Evolutionary conservation across 1,140 invertebrate species (phyloP).

Genomic region (Ruditapes philippinarum): DNA sequence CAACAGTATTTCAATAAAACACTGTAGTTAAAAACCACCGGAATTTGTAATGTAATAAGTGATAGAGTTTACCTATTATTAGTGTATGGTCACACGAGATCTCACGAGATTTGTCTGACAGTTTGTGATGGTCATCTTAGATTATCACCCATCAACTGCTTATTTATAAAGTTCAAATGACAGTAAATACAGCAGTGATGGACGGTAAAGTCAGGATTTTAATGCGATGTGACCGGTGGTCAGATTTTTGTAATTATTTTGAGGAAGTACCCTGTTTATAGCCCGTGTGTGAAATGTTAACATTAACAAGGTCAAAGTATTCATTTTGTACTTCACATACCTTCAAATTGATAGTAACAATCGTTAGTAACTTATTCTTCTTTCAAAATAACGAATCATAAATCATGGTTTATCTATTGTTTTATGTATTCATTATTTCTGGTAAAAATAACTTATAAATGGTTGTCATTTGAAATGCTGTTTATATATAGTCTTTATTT

Average conservation of each 20-base stretch:
- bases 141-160: constrained; percentile 38
- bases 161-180: constrained; percentile 33
- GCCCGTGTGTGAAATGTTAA: not conserved
- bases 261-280: not conserved
- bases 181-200: not conserved
- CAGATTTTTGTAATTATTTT: not conserved
- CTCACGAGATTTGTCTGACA: not conserved
- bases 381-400: too few relatives aligned
- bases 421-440: too few relatives aligned
- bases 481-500: too few relatives aligned
- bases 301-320: not conserved
- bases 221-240: constrained; percentile 2
- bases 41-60: not conserved
- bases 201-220: not conserved
- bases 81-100: not conserved
- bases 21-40: not conserved
- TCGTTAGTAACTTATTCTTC: too few relatives aligned
- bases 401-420: too few relatives aligned
- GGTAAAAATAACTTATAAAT: too few relatives aligned
- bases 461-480: too few relatives aligned
- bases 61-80: constrained; percentile 24
- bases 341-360: too few relatives aligned
- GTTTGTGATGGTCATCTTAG: constrained; percentile 37
- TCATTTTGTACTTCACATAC: not conserved
- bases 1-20: constrained; percentile 21